Conservation (phyloP, 1,140 invertebrate genomes). For the Oppia nitens region DNA sequence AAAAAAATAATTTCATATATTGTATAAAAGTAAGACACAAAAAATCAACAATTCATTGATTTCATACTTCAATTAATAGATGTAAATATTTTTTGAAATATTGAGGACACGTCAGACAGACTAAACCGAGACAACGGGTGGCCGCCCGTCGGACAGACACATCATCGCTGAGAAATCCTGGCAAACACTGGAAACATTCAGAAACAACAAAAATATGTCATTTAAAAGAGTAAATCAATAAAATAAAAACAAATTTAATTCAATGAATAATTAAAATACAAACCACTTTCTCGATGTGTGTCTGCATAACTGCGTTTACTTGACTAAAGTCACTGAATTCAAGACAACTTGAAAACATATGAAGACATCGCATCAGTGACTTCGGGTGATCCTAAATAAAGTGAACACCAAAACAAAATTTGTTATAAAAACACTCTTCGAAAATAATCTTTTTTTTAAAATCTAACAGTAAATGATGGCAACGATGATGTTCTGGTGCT, state of each 20-base stretch:
- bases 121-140: not conserved
- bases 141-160: not conserved
- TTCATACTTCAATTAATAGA: not conserved
- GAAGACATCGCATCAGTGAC: conserved; percentile 5
- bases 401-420: not conserved
- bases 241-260: not conserved
- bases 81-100: not conserved
- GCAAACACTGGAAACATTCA: not conserved
- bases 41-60: not conserved
- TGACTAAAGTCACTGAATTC: conserved; percentile 5
- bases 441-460: no score
- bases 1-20: no score
- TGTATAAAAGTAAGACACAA: not conserved
- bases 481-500: no score
- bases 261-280: not conserved
- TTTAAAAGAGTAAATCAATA: not conserved
- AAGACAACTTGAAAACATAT: conserved; percentile 9
- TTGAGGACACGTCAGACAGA: not conserved
- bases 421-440: not conserved
- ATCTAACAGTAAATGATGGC: not conserved
- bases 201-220: not conserved
- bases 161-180: not conserved
- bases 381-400: conserved; percentile 6
- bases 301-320: not conserved
- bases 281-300: conserved; percentile 6